Percentiles rank a stretch among this genome's conserved stretches.
These are phyloP conservation scores for Drosophila saltans DNA, from an alignment of 1,140 invertebrate species.

Conservation along the genomic window DNA sequence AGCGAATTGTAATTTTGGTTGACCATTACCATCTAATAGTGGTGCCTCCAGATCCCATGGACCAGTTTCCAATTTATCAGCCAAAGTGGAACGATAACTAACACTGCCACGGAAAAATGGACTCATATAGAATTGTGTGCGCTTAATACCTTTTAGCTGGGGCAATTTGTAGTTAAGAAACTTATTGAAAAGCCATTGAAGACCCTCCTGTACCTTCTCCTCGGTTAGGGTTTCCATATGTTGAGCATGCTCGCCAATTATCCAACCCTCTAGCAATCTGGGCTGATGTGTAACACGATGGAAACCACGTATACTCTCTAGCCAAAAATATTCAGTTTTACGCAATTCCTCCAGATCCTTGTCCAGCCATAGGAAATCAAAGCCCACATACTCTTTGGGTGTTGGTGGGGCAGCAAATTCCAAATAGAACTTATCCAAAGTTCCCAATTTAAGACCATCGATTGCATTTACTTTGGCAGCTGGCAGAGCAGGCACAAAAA, in stretches of 20 bases:
- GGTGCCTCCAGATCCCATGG: conserved; percentile 85
- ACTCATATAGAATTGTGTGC: conserved; percentile 87
- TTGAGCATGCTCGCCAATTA: conserved; percentile 85
- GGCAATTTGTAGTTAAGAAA: conserved; percentile 64
- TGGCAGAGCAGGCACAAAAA: conserved; percentile 87
- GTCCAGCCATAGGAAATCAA: conserved; percentile 85
- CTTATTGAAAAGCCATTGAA: conserved; percentile 83
- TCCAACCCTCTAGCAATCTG: conserved; percentile 87
- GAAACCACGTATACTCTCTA: conserved; percentile 86
- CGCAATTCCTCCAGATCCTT: conserved; percentile 81
- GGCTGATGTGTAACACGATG: conserved; percentile 87
- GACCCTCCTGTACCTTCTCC: conserved; percentile 83
- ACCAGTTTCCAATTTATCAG: conserved; percentile 84
- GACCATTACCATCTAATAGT: conserved; percentile 82
- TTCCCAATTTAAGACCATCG: conserved; percentile 87
- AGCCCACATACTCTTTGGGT: conserved; percentile 83
- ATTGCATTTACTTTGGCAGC: conserved; percentile 86
- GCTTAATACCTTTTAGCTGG: conserved; percentile 60
- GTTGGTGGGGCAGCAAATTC: conserved; percentile 88
- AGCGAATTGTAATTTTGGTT: conserved; percentile 87
- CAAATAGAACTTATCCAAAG: conserved; percentile 90
- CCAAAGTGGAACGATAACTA: conserved; percentile 86
- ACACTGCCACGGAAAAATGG: conserved; percentile 88
- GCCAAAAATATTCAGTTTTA: conserved; percentile 84
- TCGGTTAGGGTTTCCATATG: conserved; percentile 85